phyloP scores from a whole-genome alignment of 2,888 invertebrate genomes.

The Phalangium opilio region DNA sequence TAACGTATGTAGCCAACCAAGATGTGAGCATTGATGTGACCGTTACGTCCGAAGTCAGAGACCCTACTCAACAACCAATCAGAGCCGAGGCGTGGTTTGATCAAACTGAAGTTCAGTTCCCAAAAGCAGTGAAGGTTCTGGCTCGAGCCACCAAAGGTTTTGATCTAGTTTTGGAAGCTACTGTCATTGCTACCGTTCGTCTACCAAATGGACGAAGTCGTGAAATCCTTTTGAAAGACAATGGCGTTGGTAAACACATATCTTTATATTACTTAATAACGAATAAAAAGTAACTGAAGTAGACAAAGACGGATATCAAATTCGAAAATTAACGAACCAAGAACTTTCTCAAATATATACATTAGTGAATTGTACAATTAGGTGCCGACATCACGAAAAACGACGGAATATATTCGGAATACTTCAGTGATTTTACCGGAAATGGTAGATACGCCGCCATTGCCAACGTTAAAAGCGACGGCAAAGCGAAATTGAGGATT shows the following conservation, averaged over 20 bases:
- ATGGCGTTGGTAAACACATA: constrained; percentile 22
- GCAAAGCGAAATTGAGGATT: constrained; percentile 16
- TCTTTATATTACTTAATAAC: too few species aligned
- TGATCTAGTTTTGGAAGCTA: constrained; percentile 20
- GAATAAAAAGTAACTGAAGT: too few species aligned
- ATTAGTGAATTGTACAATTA: too few species aligned
- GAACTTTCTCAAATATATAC: too few species aligned
- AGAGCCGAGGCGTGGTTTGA: constrained; percentile 35
- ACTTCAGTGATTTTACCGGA: constrained; percentile 23
- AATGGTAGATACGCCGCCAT: constrained; percentile 27
- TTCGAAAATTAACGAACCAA: too few species aligned
- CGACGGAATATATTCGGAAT: constrained; percentile 30
- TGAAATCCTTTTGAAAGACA: constrained; percentile 20
- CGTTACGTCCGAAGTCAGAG: constrained; percentile 41
- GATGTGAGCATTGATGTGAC: constrained; percentile 20
- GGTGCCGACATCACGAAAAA: constrained; percentile 27
- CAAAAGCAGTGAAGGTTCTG: constrained; percentile 19
- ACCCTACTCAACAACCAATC: constrained; percentile 33
- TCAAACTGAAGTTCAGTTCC: constrained; percentile 20
- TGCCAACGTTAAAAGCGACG: constrained; percentile 22
- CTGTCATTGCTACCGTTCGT: constrained; percentile 21
- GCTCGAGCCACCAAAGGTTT: constrained; percentile 22
- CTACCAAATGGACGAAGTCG: constrained; percentile 19
- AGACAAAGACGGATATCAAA: too few species aligned
- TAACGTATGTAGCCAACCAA: too few species aligned